Evolutionary conservation across 1,140 invertebrate species (phyloP).

Genomic region (Oppia nitens): DNA sequence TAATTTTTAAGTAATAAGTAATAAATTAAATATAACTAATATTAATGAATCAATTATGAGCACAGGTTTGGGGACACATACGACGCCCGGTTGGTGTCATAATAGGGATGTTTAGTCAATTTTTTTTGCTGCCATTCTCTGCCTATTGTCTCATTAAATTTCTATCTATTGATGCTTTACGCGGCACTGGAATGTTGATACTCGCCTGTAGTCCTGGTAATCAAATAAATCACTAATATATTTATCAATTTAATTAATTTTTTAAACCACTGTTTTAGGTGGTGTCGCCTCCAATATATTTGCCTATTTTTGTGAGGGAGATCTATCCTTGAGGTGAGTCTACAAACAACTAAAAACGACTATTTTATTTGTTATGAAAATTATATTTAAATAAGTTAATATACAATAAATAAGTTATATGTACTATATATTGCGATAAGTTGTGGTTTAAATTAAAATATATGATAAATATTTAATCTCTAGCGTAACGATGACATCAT

Average conservation of each 20-base stretch:
- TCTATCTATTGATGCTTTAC: conserved; percentile 18
- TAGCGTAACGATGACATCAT: conserved; percentile 30
- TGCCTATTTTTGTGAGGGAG: conserved; percentile 30
- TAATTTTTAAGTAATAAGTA: too few species aligned
- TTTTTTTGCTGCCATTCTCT: conserved; percentile 29
- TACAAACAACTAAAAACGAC: not conserved
- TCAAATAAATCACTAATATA: not conserved
- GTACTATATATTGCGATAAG: not conserved
- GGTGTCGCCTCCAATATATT: conserved; percentile 32
- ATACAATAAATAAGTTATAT: not conserved
- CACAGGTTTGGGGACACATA: conserved; percentile 24
- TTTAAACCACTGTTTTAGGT: conserved; percentile 20
- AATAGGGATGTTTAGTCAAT: conserved; percentile 31
- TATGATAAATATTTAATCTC: not conserved
- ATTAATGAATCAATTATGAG: conserved; percentile 1
- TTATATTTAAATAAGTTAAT: not conserved
- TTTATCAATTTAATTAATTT: not conserved
- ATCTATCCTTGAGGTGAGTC: conserved; percentile 30
- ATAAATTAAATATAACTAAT: too few species aligned
- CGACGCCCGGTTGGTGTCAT: conserved; percentile 27
- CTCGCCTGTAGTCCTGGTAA: conserved; percentile 26
- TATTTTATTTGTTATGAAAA: too few species aligned
- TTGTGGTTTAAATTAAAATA: not conserved
- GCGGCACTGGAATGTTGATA: conserved; percentile 25
- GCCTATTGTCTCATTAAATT: conserved; percentile 25